phyloP scores from a whole-genome alignment of 2,797 vertebrate species.

The Phyllotis vaccarum region DNA sequence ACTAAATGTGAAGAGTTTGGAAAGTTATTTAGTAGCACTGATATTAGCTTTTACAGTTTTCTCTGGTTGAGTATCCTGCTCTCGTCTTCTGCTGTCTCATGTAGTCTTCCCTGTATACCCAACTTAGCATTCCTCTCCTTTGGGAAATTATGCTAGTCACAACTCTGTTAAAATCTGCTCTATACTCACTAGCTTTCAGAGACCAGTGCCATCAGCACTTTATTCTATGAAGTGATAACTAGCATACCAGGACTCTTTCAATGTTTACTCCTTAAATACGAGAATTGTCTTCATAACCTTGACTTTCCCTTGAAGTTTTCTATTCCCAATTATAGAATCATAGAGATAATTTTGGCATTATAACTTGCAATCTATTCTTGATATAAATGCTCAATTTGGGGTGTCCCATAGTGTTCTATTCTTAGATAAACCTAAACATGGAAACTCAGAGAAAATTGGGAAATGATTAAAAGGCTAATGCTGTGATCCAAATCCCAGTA shows the following conservation, averaged over 20 bases:
- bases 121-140: too few species aligned
- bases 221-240: not conserved
- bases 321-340: not conserved
- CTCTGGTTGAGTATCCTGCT: not conserved
- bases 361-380: not conserved
- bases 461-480: not conserved
- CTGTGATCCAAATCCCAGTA: not conserved
- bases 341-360: not conserved
- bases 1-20: not conserved
- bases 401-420: not conserved
- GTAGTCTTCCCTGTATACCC: not conserved
- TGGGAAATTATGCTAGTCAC: not conserved
- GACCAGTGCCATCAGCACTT: not conserved
- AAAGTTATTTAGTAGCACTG: not conserved
- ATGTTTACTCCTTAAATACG: not conserved
- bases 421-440: not conserved
- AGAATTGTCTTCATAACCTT: not conserved
- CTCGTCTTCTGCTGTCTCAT: not conserved
- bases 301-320: not conserved
- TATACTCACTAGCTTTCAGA: not conserved
- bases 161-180: not conserved
- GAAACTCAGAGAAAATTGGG: not conserved
- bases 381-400: not conserved
- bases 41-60: not conserved
- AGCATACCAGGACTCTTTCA: not conserved